Base-by-base conservation (phyloP, 53 echinoderm and acorn worm genomes). In the Crossaster papposus region DNA sequence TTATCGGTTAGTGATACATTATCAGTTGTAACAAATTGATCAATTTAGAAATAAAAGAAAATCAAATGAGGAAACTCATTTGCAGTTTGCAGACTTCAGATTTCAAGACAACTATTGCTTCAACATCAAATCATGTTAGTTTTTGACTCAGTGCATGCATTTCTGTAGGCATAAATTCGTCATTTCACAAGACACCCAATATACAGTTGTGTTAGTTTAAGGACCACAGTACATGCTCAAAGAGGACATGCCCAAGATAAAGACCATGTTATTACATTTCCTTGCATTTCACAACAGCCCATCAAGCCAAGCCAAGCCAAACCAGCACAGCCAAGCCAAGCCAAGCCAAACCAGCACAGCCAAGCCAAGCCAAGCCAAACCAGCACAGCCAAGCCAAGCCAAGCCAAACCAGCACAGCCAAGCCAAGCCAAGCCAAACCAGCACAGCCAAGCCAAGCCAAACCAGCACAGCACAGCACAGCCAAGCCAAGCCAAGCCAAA, bases 221-320 rank as follows among this genome's bases (percentile, higher is more conserved):
- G 68, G n/a, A 68, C 68, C 20, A 64, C 53, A 52, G 53, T 58
- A 58, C 68, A 68, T 68, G 68, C 68, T 68, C 68, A 68, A 68
- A n/a, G 28, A 28, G 1, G 28, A 58, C 58, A 58, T 58, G 53
- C 13, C 64, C 11, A 64, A 64, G 20, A 64, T 23, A 23, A 26
- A 26, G 28, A 68, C 24, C 5, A 28, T 10, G 28, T 68, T 68
- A 68, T 24, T 68, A 26, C 68, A 68, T 68, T 68, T n/a, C 22
- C n/a, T 68, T 14, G 7, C n/a, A 15, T 2, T 14, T 58, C 58
- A 58, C 22, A 58, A 58, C 12, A 68, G n/a, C 68, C 64, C 68
- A 26, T n/a, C 68, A 26, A 68, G 12, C n/a, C 28, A 28, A 26
- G 28, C 28, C 24, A 20, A 68, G 4, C 4, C 68, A 68, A 58